These are phyloP conservation scores for Celastrina argiolus DNA, from an alignment of 2,888 invertebrate genomes.

Conservation along the genomic window DNA sequence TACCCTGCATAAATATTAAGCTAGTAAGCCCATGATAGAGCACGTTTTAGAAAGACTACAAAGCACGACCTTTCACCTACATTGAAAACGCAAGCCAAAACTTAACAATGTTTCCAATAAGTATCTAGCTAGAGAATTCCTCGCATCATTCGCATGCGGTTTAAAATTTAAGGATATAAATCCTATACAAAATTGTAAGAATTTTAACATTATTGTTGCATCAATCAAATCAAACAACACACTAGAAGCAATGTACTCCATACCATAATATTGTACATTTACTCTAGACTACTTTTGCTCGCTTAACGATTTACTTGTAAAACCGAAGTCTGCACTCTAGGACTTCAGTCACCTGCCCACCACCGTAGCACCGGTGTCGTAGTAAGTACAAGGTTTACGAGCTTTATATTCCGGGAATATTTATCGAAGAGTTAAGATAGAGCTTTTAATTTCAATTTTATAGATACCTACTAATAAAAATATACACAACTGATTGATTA, in stretches of 20 bases:
- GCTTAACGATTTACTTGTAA: too few relatives aligned
- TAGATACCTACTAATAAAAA: too few relatives aligned
- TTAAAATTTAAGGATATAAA: not conserved
- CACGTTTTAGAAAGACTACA: conserved; percentile 11
- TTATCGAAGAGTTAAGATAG: not conserved
- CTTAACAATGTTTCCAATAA: not conserved
- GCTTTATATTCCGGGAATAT: not conserved
- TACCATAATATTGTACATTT: too few relatives aligned
- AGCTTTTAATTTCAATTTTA: too few relatives aligned
- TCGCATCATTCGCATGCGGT: not conserved
- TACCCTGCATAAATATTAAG: not conserved
- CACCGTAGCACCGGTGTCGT: not conserved
- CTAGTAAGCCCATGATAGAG: not conserved
- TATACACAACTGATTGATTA: too few relatives aligned
- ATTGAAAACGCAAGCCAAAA: conserved; percentile 4
- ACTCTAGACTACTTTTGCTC: too few relatives aligned
- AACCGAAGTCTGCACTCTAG: too few relatives aligned
- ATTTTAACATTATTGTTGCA: not conserved
- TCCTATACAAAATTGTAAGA: too few relatives aligned
- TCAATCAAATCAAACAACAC: too few relatives aligned
- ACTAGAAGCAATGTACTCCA: too few relatives aligned
- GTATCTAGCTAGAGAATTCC: not conserved
- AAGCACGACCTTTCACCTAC: conserved; percentile 12
- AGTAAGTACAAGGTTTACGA: not conserved
- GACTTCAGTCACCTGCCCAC: not conserved